phyloP scores from a whole-genome alignment of 2,888 invertebrate species.

The Apamea sordens region DNA sequence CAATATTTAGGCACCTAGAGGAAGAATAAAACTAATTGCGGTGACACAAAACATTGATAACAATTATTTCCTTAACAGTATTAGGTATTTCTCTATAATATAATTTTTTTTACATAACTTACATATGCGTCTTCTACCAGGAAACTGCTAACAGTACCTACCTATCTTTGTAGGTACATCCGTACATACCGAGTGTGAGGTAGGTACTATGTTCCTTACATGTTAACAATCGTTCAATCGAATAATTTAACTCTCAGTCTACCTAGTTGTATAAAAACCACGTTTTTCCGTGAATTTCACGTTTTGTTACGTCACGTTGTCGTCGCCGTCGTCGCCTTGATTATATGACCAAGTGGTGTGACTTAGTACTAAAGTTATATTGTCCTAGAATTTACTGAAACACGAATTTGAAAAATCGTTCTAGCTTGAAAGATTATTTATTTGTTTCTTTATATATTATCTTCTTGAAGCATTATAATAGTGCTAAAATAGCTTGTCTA shows the following conservation, averaged over 20 bases:
- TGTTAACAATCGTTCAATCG: conserved; percentile 12
- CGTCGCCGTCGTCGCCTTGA: background rate
- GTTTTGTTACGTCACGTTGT: conserved; percentile 12
- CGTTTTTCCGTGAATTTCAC: conserved; percentile 17
- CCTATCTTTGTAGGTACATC: background rate
- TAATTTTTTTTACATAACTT: background rate
- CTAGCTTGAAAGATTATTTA: background rate
- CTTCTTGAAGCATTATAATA: background rate
- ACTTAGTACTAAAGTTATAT: conserved; percentile 1
- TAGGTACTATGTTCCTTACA: background rate
- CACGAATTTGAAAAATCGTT: background rate
- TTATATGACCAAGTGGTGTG: conserved; percentile 25
- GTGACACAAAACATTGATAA: background rate
- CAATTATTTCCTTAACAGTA: background rate
- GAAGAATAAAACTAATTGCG: background rate
- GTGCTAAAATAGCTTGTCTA: background rate
- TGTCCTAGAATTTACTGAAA: background rate
- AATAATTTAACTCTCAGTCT: conserved; percentile 22
- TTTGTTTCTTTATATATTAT: background rate
- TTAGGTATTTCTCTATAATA: background rate
- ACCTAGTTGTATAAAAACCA: conserved; percentile 15
- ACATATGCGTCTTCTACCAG: background rate
- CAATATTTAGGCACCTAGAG: background rate
- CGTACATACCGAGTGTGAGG: background rate
- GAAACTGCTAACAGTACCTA: background rate